Evolutionary conservation across 2,888 invertebrate genomes (phyloP).

Genomic region (Dyspetes luteomarginatus): DNA sequence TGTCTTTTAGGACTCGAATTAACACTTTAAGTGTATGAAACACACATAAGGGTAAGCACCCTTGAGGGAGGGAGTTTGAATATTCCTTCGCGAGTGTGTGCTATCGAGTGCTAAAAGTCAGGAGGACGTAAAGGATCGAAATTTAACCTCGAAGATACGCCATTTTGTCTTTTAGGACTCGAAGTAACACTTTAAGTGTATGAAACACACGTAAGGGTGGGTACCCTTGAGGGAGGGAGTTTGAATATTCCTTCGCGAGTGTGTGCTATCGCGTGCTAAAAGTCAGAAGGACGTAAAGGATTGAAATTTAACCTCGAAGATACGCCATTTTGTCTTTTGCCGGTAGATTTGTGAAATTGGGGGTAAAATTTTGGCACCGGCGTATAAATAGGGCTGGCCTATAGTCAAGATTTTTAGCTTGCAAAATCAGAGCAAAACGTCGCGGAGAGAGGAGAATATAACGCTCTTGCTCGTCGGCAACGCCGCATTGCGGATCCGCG

Average conservation of each 20-base stretch:
- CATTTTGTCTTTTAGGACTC: no score
- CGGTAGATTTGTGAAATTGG: not conserved
- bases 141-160: no score
- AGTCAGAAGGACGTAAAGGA: not conserved
- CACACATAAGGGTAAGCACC: no score
- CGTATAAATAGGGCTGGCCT: slow-evolving; percentile 13
- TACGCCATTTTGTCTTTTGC: slow-evolving; percentile 27
- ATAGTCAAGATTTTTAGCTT: slow-evolving; percentile 16
- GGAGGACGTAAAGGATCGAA: no score
- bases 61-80: no score
- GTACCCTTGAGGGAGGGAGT: not conserved
- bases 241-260: not conserved
- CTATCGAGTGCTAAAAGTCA: no score
- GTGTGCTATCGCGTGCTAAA: not conserved
- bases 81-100: no score
- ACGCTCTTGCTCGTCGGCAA: slow-evolving; percentile 77
- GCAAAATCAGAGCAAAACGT: slow-evolving; percentile 56
- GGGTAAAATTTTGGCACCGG: not conserved
- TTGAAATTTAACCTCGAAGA: not conserved
- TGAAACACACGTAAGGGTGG: not conserved
- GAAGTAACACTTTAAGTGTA: no score
- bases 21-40: no score
- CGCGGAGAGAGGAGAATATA: slow-evolving; percentile 43
- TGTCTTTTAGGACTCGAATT: not conserved
- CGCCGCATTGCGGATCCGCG: slow-evolving; percentile 83